These are phyloP conservation scores for Vultur gryphus DNA, from an alignment of 2,797 vertebrate species.

Conservation along the genomic window DNA sequence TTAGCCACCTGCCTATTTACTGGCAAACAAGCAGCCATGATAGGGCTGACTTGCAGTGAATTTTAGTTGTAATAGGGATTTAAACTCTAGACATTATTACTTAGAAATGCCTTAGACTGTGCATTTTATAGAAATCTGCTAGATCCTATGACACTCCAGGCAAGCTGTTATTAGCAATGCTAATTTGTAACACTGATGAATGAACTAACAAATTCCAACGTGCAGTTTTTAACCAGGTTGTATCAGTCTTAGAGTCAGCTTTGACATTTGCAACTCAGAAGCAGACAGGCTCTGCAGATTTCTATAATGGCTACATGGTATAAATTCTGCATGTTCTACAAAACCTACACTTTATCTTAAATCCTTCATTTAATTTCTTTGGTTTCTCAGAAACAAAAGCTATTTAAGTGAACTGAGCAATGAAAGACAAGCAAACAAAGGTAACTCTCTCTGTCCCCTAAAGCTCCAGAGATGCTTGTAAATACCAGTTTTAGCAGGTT, in stretches of 20 bases:
- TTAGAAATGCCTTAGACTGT: not conserved
- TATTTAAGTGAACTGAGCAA: not conserved
- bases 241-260: not conserved
- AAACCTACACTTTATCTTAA: not conserved
- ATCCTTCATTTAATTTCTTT: constrained; percentile 11
- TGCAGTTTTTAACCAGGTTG: not conserved
- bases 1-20: not conserved
- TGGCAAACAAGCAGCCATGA: not conserved
- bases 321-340: not conserved
- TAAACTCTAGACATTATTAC: not conserved
- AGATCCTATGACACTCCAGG: not conserved
- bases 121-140: not conserved
- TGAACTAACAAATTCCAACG: not conserved
- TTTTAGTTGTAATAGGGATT: not conserved
- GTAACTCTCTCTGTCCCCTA: not conserved
- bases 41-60: not conserved
- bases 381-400: constrained; percentile 8
- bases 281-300: not conserved
- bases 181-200: not conserved
- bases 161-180: not conserved
- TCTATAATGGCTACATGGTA: not conserved
- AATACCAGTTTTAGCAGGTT: not conserved
- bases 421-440: not conserved
- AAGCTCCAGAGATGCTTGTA: not conserved
- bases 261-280: not conserved